These are phyloP conservation scores for Salmo trutta DNA, from an alignment of 2,797 vertebrate species.

Conservation along the genomic window DNA sequence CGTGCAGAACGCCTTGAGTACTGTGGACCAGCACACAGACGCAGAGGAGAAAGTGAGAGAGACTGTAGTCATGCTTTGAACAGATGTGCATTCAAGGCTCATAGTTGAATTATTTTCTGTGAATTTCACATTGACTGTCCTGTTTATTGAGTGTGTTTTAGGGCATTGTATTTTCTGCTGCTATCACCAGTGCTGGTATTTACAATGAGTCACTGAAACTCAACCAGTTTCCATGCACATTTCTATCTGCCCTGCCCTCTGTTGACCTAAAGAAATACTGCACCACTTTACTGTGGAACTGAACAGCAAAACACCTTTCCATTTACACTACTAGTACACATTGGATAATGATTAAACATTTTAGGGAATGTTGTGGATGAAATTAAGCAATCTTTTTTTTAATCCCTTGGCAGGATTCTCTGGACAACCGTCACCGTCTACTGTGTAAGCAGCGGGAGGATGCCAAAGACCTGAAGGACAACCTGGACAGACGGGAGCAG, in stretches of 20 bases:
- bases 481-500: conserved; percentile 87
- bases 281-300: conserved; percentile 38
- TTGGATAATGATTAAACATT: background rate
- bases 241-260: conserved; percentile 74
- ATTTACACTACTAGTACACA: background rate
- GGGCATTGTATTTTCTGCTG: conserved; percentile 45
- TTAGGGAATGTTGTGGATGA: background rate
- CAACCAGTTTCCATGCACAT: conserved; percentile 70
- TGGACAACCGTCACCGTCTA: conserved; percentile 85
- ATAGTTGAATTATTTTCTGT: background rate
- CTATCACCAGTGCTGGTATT: conserved; percentile 53
- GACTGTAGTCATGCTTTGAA: too few relatives aligned
- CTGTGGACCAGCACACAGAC: conserved; percentile 74
- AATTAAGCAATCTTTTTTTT: background rate
- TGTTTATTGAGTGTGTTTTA: background rate
- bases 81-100: background rate
- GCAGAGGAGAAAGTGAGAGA: conserved; percentile 84
- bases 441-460: conserved; percentile 88
- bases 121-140: background rate
- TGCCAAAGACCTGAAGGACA: conserved; percentile 93
- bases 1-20: conserved; percentile 86
- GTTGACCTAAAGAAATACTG: conserved; percentile 68
- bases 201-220: conserved; percentile 80
- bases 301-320: background rate
- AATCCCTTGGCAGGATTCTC: conserved; percentile 77